Base-by-base conservation (phyloP, 2,113 vertebrate genomes). In the Plotosus lineatus region DNA sequence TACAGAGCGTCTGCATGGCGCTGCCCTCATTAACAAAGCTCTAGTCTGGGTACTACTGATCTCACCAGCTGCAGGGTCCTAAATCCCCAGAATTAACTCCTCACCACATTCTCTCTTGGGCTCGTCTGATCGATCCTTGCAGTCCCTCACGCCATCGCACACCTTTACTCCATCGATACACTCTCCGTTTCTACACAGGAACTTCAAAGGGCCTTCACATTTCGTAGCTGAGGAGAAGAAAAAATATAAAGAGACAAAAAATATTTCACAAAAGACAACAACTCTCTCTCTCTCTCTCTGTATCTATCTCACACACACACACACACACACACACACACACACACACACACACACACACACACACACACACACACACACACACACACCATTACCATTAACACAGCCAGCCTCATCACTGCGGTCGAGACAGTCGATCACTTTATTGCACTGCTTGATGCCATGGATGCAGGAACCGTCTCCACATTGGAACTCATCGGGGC, bases 41-140 rank as follows among this genome's bases (percentile, higher is more conserved):
- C 3, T 58, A 58, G 55, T 11, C 26, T 26, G 10, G 10, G 28
- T 11, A 28, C 21, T 55, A 9, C 7, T 55, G 51, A 19, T n/a
- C 28, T 60, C 28, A 14, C 58, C 7, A 8, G 38, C 63, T 68
- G 61, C 65, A 26, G 38, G 40, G 14, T 33, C 46, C 26, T 56
- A 19, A 55, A 17, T 26, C 6, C 73, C 50, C 51, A 23, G 3
- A 31, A n/a, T n/a, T n/a, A n/a, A 19, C 19, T 88, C 90, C 95
- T 94, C 94, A 99, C 98, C 97, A 78, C 97, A 99, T 91, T 97
- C 96, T 91, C 96, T 98, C 91, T 95, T 92, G 86, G 96, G 97
- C 89, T 99, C 98, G 86, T 99, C 97, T 11, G 97, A 99, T 89
- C 96, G 94, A 91, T 99, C 98, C 89, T 94, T 95, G 94, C 97